Evolutionary conservation across 2,113 vertebrate species (phyloP).

Genomic region (Amphilophus citrinellus): DNA sequence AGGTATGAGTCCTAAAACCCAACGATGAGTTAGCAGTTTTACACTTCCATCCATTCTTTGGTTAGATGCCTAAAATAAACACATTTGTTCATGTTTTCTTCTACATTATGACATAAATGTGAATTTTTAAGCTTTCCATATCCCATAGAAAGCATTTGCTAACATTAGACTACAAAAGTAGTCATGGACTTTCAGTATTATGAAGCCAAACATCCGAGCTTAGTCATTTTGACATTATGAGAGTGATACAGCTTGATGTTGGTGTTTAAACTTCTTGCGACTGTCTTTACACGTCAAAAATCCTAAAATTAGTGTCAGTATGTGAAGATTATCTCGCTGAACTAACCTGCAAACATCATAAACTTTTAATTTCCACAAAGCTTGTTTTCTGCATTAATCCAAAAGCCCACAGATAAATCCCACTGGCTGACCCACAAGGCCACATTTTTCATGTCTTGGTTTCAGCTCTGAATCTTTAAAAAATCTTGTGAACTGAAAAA

Average conservation of each 20-base stretch:
- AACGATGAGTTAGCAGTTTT: neutral
- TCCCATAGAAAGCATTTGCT: neutral
- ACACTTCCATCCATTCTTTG: neutral
- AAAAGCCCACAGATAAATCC: neutral
- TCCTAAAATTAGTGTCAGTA: rapidly evolving
- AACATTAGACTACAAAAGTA: neutral
- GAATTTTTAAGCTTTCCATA: neutral
- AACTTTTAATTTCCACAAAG: neutral
- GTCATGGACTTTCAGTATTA: neutral
- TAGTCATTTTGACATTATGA: neutral
- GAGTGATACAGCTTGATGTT: too few species aligned
- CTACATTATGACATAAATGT: neutral
- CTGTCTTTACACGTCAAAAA: neutral
- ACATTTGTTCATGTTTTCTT: neutral
- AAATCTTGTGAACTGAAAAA: too few species aligned
- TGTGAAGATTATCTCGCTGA: neutral
- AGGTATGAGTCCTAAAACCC: neutral
- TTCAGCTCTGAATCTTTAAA: neutral
- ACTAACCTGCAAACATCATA: neutral
- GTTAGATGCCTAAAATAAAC: neutral
- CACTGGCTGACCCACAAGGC: neutral
- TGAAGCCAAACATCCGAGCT: neutral
- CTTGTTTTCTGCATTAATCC: neutral
- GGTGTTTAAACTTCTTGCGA: neutral
- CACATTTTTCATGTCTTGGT: neutral